Percentiles rank a stretch among this genome's conserved stretches.
These are phyloP conservation scores for Sthenelais limicola DNA, from an alignment of 2,888 invertebrate species.

Conservation along the genomic window DNA sequence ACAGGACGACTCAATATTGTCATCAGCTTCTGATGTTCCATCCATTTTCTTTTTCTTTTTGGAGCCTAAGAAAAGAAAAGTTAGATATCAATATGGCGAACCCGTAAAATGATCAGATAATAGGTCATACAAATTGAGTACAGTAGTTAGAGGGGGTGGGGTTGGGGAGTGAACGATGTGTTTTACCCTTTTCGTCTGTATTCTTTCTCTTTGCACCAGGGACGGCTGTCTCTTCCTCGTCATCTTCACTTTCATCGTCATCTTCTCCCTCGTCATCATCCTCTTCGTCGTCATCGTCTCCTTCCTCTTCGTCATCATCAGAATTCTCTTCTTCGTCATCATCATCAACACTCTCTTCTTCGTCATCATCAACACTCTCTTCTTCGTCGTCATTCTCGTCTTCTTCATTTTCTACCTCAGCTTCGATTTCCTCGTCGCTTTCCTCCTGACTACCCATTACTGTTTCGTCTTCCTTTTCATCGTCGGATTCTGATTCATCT, in stretches of 20 bases:
- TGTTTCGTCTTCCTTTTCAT: too few species aligned
- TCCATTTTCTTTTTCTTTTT: slow-evolving; percentile 38
- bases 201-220: slow-evolving; percentile 2
- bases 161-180: too few species aligned
- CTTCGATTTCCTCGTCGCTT: slow-evolving; percentile 8
- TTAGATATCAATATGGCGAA: not conserved
- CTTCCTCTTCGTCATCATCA: slow-evolving; percentile 29
- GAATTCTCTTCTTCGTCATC: slow-evolving; percentile 10
- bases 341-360: slow-evolving; percentile 26
- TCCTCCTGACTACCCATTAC: too few species aligned
- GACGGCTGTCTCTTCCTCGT: not conserved
- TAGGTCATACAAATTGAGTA: not conserved
- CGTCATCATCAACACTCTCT: slow-evolving; percentile 23
- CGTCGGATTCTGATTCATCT: too few species aligned
- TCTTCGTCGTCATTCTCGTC: not conserved
- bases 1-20: slow-evolving; percentile 9
- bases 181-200: slow-evolving; percentile 2
- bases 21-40: not conserved
- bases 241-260: not conserved
- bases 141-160: too few species aligned
- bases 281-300: slow-evolving; percentile 25
- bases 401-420: slow-evolving; percentile 30
- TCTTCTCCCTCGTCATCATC: not conserved
- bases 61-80: not conserved
- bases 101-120: not conserved